Conservation (phyloP, 1,140 invertebrate genomes). For the Eriosoma lanigerum region DNA sequence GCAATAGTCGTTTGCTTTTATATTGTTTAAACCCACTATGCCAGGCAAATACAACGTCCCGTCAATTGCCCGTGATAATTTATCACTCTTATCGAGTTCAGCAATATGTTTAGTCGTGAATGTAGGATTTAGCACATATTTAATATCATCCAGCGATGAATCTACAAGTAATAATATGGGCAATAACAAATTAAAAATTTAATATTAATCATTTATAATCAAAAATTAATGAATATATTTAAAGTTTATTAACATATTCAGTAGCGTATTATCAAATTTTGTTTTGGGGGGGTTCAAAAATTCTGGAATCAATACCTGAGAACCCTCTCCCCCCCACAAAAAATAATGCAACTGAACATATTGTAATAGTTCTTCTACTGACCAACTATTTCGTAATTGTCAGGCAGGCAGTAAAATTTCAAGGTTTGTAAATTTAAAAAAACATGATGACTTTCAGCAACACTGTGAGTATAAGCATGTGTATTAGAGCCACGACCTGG, state of each 20-base stretch:
- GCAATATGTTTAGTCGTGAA: constrained; percentile 82
- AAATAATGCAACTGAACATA: background rate
- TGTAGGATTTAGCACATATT: constrained; percentile 98
- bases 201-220: too few species aligned
- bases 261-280: too few species aligned
- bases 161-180: constrained; percentile 65
- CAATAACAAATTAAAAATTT: too few species aligned
- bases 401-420: constrained; percentile 98
- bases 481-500: constrained; percentile 95
- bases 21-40: constrained; percentile 97
- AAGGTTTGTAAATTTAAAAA: constrained; percentile 96
- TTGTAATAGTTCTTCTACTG: constrained; percentile 58
- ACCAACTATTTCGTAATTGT: constrained; percentile 99
- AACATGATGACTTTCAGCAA: constrained; percentile 96
- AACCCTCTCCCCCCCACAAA: background rate
- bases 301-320: too few species aligned
- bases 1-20: constrained; percentile 99
- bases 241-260: too few species aligned
- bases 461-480: constrained; percentile 98
- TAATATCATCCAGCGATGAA: constrained; percentile 97
- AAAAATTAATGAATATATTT: too few species aligned
- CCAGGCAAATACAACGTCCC: constrained; percentile 95
- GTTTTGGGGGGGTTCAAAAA: too few species aligned
- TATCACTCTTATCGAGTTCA: constrained; percentile 78
- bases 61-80: constrained; percentile 92